A percentile compares a stretch with the other conserved stretches of the same genome.
These are phyloP conservation scores for Drosophila seguyi DNA, from an alignment of 1,140 invertebrate species.

Conservation along the genomic window DNA sequence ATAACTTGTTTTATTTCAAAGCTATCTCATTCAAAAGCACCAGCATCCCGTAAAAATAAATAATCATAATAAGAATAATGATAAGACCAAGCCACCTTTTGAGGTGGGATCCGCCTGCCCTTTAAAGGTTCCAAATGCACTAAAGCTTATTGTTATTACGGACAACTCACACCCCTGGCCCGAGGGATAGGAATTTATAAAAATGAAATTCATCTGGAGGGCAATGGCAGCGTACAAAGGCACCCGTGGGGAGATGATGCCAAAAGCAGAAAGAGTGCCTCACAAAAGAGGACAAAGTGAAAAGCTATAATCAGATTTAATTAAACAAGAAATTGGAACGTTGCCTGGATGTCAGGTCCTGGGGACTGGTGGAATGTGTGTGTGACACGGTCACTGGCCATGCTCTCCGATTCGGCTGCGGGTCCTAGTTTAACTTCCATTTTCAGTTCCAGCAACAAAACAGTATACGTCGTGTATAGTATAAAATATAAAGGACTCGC, in stretches of 20 bases:
- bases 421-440: slow-evolving; percentile 22
- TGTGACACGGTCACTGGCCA: slow-evolving; percentile 60
- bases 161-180: not conserved
- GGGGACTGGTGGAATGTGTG: slow-evolving; percentile 35
- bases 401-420: slow-evolving; percentile 33
- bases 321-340: slow-evolving; percentile 80
- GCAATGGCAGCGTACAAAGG: slow-evolving; percentile 4
- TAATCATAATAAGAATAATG: not conserved
- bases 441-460: not conserved
- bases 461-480: not conserved
- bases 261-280: slow-evolving; percentile 32
- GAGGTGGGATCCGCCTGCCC: not conserved
- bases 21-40: not conserved
- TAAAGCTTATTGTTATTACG: slow-evolving; percentile 17
- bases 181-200: slow-evolving; percentile 24
- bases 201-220: slow-evolving; percentile 15
- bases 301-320: slow-evolving; percentile 83
- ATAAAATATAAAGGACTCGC: not conserved
- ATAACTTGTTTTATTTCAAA: not conserved
- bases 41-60: not conserved
- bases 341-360: slow-evolving; percentile 51
- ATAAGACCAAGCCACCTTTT: slow-evolving; percentile 1
- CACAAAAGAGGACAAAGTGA: slow-evolving; percentile 51
- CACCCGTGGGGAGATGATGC: slow-evolving; percentile 33
- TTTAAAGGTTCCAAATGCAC: slow-evolving; percentile 4